A percentile compares a stretch with the other conserved stretches of the same genome.
These are phyloP conservation scores for Volucella inflata DNA, from an alignment of 2,888 invertebrate genomes.

Conservation along the genomic window DNA sequence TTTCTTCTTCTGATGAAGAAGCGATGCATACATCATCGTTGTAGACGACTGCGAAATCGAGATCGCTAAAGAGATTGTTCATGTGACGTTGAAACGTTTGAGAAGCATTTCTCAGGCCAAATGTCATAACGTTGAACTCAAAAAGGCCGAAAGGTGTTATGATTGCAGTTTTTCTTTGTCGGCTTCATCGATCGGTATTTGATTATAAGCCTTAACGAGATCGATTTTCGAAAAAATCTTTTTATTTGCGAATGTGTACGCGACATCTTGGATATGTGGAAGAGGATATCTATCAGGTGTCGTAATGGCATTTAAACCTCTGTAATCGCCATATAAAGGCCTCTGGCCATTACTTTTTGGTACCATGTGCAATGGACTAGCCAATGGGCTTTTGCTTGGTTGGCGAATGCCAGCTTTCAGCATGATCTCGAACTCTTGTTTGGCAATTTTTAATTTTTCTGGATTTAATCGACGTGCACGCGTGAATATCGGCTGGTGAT, in stretches of 20 bases:
- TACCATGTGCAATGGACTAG: slow-evolving; percentile 1
- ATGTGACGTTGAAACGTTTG: slow-evolving; percentile 44
- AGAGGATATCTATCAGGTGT: slow-evolving; percentile 1
- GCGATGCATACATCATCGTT: slow-evolving; percentile 55
- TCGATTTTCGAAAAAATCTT: background rate
- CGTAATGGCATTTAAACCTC: background rate
- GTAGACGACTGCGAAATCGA: slow-evolving; percentile 48
- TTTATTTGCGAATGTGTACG: background rate
- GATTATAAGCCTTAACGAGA: background rate
- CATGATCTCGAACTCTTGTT: background rate
- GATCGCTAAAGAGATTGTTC: slow-evolving; percentile 28
- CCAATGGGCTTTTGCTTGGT: slow-evolving; percentile 4
- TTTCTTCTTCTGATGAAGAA: slow-evolving; percentile 36
- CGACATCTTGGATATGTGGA: background rate
- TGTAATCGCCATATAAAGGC: background rate
- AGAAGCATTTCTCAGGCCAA: slow-evolving; percentile 23
- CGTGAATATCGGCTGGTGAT: too few species aligned
- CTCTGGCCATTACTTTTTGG: background rate
- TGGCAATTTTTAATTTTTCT: background rate
- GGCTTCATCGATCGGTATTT: slow-evolving; percentile 1
- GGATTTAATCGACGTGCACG: too few species aligned
- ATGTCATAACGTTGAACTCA: slow-evolving; percentile 33
- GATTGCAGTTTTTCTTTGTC: background rate
- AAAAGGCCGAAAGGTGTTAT: slow-evolving; percentile 49
- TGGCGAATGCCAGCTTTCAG: background rate